Conservation (phyloP, 2,888 invertebrate species). For the Tuberolachnus salignus region DNA sequence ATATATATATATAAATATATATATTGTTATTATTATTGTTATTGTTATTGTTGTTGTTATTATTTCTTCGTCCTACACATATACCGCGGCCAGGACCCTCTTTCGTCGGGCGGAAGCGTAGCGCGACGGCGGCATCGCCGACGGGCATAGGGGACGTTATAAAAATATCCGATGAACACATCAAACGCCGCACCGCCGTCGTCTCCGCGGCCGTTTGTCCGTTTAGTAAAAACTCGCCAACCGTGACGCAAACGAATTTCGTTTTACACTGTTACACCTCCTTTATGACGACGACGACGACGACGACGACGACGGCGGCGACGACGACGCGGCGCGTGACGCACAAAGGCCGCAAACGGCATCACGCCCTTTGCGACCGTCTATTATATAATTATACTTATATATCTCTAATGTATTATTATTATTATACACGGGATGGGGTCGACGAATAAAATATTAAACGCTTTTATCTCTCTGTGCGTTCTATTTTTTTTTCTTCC, state of each 20-base stretch:
- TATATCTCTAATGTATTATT: too few species aligned
- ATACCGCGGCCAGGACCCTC: too few species aligned
- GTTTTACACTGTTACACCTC: constrained; percentile 55
- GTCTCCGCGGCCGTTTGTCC: constrained; percentile 12
- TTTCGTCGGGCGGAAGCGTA: not conserved
- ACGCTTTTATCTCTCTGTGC: constrained; percentile 13
- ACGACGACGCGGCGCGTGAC: too few species aligned
- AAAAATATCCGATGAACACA: constrained; percentile 54
- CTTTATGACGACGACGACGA: constrained; percentile 8
- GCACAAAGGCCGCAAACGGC: constrained; percentile 35
- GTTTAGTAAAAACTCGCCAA: constrained; percentile 17
- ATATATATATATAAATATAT: too few species aligned
- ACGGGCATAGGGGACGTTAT: not conserved
- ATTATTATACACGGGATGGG: not conserved
- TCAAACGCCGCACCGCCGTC: constrained; percentile 41
- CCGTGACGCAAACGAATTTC: constrained; percentile 30
- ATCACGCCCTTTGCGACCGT: not conserved
- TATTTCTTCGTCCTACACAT: not conserved
- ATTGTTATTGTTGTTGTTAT: constrained; percentile 12
- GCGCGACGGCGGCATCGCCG: too few species aligned
- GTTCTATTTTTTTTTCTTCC: too few species aligned
- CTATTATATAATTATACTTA: not conserved
- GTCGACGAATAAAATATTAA: constrained; percentile 51
- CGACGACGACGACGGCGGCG: too few species aligned
- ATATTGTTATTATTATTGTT: constrained; percentile 20